Conservation (phyloP, 1,140 invertebrate genomes). For the Rhyacophila brunnea region DNA sequence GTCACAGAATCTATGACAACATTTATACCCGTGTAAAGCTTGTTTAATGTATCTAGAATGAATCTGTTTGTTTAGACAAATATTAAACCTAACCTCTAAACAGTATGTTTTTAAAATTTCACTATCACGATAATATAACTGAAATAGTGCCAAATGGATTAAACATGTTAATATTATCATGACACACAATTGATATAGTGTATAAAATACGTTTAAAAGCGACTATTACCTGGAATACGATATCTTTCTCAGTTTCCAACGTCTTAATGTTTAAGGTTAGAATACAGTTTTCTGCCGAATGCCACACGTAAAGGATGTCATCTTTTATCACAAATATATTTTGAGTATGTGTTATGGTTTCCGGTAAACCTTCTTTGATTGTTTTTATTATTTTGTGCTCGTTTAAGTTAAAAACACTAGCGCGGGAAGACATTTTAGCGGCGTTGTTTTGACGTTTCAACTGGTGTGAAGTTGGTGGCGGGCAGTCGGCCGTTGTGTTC, state of each 20-base stretch:
- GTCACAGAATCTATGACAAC: no score
- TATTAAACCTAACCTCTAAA: no score
- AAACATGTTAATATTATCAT: no score
- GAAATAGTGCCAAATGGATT: no score
- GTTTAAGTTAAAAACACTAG: conserved; percentile 56
- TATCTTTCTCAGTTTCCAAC: conserved; percentile 52
- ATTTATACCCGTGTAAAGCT: no score
- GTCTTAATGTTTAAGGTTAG: conserved; percentile 60
- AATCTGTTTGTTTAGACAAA: no score
- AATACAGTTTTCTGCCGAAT: conserved; percentile 61
- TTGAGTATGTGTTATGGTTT: conserved; percentile 56
- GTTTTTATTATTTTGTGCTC: conserved; percentile 60
- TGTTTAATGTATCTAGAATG: no score
- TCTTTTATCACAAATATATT: conserved; percentile 64
- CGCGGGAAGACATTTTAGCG: conserved; percentile 53
- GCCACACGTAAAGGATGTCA: conserved; percentile 65
- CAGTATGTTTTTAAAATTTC: no score
- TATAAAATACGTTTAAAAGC: no score
- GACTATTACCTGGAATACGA: conserved; percentile 59
- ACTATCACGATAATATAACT: no score
- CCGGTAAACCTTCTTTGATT: conserved; percentile 54
- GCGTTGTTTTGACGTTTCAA: conserved; percentile 22
- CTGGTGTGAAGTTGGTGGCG: conserved; percentile 4
- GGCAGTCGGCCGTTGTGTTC: not conserved
- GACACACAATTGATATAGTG: no score